Evolutionary conservation across 2,888 invertebrate genomes (phyloP), one percentile per base, ranked within the genome.

Genomic region (Helicoverpa assulta): DNA sequence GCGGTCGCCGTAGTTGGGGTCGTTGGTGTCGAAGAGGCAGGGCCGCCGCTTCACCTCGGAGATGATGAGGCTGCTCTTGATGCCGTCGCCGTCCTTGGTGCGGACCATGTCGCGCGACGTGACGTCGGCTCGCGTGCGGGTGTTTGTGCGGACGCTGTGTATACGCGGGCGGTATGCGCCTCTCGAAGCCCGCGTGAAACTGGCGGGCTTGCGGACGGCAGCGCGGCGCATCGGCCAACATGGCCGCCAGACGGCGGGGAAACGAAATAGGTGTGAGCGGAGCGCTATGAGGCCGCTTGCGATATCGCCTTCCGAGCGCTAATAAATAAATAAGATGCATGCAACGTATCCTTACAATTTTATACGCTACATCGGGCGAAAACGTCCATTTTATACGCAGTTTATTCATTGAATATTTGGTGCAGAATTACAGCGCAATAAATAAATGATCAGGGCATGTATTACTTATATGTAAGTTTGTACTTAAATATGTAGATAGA

Each of bases 271-370:
- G 92, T 94, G 92, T 85, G 91, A 92, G 85, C 78, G 77, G 78
- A 83, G 84, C 80, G 82, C 76, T 83, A 77, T 83, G 85, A 84
- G 85, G 88, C 90, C 86, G 89, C 63, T 78, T 70, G 81, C 90
- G 91, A 92, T 93, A 94, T 92, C 91, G 88, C 91, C 91, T 90
- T 78, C 89, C 87, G 86, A 82, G 84, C 89, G 88, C 89, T 92
- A 93, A 91, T 94, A 94, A 94, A 94, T 94, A 93, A 93, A 93
- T 92, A 92, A 91, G 84, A 91, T 91, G 90, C 89, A 92, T 83
- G 82, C 85, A 81, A 81, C 59, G 53, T 76, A 83, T 83, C 73
- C 76, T 79, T 66, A 70, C 64, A 12, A 18, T 73, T 69, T 62
- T 67, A 58, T 55, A 54, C 8, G 56, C 12, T 33, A 64, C 57